These are phyloP conservation scores for Malacoctenus gilli DNA, from an alignment of 2,797 vertebrate genomes.

Conservation along the genomic window DNA sequence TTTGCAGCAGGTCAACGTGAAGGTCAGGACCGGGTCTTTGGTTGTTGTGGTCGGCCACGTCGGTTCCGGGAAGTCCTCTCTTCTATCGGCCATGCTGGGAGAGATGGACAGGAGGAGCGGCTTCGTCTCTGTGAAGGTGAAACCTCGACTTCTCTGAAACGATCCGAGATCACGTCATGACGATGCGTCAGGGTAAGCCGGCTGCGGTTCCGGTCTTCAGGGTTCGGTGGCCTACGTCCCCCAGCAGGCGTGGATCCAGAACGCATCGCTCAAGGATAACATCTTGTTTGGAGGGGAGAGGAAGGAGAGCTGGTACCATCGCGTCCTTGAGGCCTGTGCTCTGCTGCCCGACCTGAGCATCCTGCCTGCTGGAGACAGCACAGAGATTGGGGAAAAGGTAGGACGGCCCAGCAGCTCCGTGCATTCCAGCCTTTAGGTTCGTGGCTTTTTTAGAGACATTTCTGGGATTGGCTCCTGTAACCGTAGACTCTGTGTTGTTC, in stretches of 20 bases:
- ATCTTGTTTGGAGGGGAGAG: conserved; percentile 86
- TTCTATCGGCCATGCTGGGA: conserved; percentile 88
- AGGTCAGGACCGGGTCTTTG: conserved; percentile 82
- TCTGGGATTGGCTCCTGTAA: too few relatives aligned
- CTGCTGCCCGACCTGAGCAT: conserved; percentile 89
- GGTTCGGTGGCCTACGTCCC: conserved; percentile 89
- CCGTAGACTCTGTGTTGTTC: too few relatives aligned
- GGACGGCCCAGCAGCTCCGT: too few relatives aligned
- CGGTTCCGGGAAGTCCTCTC: conserved; percentile 91
- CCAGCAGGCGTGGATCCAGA: conserved; percentile 95
- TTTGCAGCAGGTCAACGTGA: conserved; percentile 82
- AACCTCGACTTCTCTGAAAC: too few relatives aligned
- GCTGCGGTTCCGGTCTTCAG: too few relatives aligned
- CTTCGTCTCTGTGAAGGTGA: conserved; percentile 83
- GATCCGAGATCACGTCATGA: too few relatives aligned
- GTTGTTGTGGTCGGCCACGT: conserved; percentile 91
- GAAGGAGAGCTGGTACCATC: conserved; percentile 81
- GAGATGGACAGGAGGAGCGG: conserved; percentile 88
- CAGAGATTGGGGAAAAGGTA: conserved; percentile 95
- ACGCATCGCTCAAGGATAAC: conserved; percentile 87
- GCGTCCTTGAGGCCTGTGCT: conserved; percentile 88
- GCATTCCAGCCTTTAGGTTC: too few relatives aligned
- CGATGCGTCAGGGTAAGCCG: too few relatives aligned
- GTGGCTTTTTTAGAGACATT: too few relatives aligned
- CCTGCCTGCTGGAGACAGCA: conserved; percentile 85